Evolutionary conservation across 2,113 vertebrate genomes (phyloP), one percentile per base, ranked within the genome.

Genomic region (Lipophrys pholis): DNA sequence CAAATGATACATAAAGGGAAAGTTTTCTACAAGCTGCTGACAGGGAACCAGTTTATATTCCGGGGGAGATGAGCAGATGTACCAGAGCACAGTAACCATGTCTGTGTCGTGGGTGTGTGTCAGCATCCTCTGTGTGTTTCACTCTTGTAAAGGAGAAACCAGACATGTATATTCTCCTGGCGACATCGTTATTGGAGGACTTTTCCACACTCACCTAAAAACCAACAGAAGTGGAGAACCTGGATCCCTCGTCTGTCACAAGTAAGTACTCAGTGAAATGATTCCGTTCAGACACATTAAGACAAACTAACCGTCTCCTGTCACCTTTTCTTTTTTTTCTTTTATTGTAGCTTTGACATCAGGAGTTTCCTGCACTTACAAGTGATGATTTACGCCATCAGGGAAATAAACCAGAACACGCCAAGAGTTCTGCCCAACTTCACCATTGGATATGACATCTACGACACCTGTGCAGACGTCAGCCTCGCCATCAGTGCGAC

Each of bases 401-500:
- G 72, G 17, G 52, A 90, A 76, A 63, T 92, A 42, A 90, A 92
- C 41, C 56, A 56, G 38, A 52, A 9, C 39, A 65, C 39, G 0
- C 64, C 76, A 1, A 53, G 61, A n/a, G 9, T 68, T 49, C 50
- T 91, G 0, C 85, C 85, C n/a, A 68, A 86, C 66, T 11, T 92
- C 60, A 85, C 69, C 4, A 11, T 93, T 4, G 91, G 90, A 14
- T 91, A 92, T 21, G 73, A 91, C 64, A 89, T 92, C 39, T 86
- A 90, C 48, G 91, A 92, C 77, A 93, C 88, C 5, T 91, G 92
- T 51, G 76, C 39, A 11, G 84, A 91, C 64, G 84, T 87, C 0
- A 39, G 53, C 38, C 36, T 80, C 0, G 83, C 91, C 42, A 39
- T 87, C 43, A 65, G n/a, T 39, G 81, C 69, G 0, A 53, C 82